Evolutionary conservation across 2,113 vertebrate species (phyloP).

Genomic region (Gymnogyps californianus): DNA sequence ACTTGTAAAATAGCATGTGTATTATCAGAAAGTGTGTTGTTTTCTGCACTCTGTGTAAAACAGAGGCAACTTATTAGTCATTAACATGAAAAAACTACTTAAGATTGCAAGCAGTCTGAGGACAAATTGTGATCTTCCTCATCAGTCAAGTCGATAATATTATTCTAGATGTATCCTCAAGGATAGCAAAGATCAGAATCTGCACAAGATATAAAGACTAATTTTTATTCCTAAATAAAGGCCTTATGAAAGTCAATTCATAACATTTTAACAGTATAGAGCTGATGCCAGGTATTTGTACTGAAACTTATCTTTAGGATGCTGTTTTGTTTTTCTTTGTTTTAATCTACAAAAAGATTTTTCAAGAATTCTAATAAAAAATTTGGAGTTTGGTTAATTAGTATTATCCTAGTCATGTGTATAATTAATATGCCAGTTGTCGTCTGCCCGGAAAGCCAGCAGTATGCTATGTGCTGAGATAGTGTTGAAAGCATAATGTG

Average conservation of each 20-base stretch:
- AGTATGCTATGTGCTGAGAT: neutral
- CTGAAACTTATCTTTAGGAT: neutral
- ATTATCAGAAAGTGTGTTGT: neutral
- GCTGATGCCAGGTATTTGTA: neutral
- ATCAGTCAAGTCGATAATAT: neutral
- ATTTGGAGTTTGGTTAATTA: neutral
- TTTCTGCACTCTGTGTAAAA: neutral
- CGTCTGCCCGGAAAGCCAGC: neutral
- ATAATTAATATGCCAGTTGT: neutral
- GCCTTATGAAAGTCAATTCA: neutral
- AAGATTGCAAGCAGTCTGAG: neutral
- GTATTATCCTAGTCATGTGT: neutral
- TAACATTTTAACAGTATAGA: neutral
- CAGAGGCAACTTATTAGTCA: neutral
- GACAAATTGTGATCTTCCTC: neutral
- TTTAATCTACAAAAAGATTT: neutral
- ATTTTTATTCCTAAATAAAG: neutral
- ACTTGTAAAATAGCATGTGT: neutral
- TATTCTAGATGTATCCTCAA: neutral
- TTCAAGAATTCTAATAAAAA: constrained; percentile 18
- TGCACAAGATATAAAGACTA: neutral
- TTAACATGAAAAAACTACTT: neutral
- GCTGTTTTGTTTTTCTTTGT: neutral
- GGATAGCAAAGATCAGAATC: neutral
- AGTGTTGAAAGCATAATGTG: neutral